A percentile compares a stretch with the other conserved stretches of the same genome.
Conservation (phyloP, 2,797 vertebrate genomes). For the Lacerta bilineata region DNA sequence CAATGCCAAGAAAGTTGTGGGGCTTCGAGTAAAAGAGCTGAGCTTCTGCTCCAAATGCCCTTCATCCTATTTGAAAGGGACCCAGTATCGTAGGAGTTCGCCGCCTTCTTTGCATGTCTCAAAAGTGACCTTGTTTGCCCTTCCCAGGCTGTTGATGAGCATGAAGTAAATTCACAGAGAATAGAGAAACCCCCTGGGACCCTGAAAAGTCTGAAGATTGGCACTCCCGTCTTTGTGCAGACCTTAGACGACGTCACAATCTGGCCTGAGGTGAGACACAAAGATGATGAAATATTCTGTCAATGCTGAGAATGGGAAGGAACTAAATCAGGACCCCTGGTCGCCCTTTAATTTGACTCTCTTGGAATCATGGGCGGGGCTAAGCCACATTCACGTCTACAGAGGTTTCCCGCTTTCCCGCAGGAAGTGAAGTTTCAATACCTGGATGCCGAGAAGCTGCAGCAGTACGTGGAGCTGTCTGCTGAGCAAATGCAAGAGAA, state of each 20-base stretch:
- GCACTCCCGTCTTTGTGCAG: neutral
- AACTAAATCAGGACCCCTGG: neutral
- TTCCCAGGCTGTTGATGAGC: neutral
- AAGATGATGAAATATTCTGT: neutral
- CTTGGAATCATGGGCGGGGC: neutral
- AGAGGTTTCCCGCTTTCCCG: neutral
- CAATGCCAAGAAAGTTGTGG: neutral
- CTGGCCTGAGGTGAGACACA: constrained; percentile 4
- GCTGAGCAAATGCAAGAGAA: neutral
- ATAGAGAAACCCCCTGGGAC: neutral
- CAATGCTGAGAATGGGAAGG: neutral
- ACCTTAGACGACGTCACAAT: neutral
- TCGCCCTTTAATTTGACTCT: too few relatives aligned
- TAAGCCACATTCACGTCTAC: too few relatives aligned
- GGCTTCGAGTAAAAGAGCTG: too few relatives aligned
- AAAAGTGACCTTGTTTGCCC: neutral
- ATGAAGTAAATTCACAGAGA: neutral
- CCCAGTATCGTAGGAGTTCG: neutral
- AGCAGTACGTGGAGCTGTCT: neutral
- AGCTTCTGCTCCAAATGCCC: too few relatives aligned
- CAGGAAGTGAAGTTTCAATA: neutral
- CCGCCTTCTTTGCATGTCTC: neutral
- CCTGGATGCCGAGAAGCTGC: neutral
- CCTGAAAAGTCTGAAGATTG: neutral
- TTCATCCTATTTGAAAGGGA: neutral